A percentile compares a stretch with the other conserved stretches of the same genome.
These are phyloP conservation scores for Petrocephalus zakoni DNA, from an alignment of 2,113 vertebrate species.

Conservation along the genomic window DNA sequence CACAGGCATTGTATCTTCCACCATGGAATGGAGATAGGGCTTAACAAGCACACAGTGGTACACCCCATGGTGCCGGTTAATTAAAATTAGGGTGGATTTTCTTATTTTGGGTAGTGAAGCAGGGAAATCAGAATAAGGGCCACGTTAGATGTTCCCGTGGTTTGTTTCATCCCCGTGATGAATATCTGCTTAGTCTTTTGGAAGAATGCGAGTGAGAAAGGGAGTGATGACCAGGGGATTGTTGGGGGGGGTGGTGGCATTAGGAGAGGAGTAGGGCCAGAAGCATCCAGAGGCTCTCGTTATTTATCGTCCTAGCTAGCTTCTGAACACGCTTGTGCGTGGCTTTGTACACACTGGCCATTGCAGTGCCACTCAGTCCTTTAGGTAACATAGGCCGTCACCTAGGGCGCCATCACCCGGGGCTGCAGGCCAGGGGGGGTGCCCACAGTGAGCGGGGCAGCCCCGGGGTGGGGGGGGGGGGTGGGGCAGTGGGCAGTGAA, in stretches of 20 bases:
- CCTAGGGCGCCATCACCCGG: not conserved
- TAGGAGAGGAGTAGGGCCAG: not conserved
- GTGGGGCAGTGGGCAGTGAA: not conserved
- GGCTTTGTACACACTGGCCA: not conserved
- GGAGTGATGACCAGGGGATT: not conserved
- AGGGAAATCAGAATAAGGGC: conserved; percentile 63
- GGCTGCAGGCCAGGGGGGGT: not conserved
- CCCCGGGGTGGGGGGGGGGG: not conserved
- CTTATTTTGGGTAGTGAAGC: conserved; percentile 58
- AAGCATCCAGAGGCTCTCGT: not conserved
- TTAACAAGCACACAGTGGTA: not conserved
- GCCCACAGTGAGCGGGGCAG: not conserved
- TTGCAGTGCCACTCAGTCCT: not conserved
- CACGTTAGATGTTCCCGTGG: conserved; percentile 32
- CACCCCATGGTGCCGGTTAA: conserved; percentile 13
- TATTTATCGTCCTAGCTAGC: not conserved
- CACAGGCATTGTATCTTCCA: not conserved
- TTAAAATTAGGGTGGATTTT: conserved; percentile 40
- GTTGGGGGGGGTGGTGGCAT: not conserved
- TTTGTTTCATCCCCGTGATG: conserved; percentile 45
- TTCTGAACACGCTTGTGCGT: not conserved
- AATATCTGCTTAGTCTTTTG: conserved; percentile 59
- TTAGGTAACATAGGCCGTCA: not conserved
- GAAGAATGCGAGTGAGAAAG: conserved; percentile 49
- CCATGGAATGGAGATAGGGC: not conserved